Conservation (phyloP, 2,113 vertebrate genomes). For the Pristiophorus japonicus region DNA sequence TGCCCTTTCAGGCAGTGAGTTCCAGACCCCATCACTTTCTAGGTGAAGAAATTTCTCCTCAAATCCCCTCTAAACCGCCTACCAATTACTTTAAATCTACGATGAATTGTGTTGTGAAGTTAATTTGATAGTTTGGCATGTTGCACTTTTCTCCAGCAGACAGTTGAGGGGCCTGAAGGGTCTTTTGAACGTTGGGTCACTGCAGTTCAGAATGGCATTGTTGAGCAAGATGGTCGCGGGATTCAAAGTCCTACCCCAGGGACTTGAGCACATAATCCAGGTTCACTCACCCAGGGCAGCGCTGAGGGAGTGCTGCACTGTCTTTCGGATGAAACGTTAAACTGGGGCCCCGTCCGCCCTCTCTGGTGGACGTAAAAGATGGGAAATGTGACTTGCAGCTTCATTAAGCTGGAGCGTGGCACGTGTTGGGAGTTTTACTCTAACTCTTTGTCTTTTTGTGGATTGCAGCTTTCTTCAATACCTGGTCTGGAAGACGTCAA, state of each 20-base stretch:
- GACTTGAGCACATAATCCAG: background rate
- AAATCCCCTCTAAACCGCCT: too few relatives aligned
- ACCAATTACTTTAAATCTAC: too few relatives aligned
- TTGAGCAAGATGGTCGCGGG: background rate
- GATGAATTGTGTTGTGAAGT: too few relatives aligned
- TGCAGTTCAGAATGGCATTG: background rate
- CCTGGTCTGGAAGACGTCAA: slow-evolving; percentile 89
- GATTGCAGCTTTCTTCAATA: slow-evolving; percentile 82
- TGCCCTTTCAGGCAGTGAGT: too few relatives aligned
- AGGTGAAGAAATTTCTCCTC: too few relatives aligned
- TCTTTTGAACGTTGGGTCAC: background rate
- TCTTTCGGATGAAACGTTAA: background rate
- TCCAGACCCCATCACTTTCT: too few relatives aligned
- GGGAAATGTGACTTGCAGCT: background rate
- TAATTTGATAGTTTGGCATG: background rate
- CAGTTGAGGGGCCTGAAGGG: background rate
- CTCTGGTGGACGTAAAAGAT: background rate
- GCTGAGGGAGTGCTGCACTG: background rate
- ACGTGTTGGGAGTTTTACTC: background rate
- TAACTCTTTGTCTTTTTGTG: slow-evolving; percentile 36
- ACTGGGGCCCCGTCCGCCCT: background rate
- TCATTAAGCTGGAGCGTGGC: background rate
- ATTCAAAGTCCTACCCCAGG: background rate
- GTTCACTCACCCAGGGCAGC: background rate
- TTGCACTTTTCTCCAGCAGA: background rate